A percentile compares a stretch with the other conserved stretches of the same genome.
Conservation (phyloP, 2,113 vertebrate genomes). For the Erythrolamprus reginae region DNA sequence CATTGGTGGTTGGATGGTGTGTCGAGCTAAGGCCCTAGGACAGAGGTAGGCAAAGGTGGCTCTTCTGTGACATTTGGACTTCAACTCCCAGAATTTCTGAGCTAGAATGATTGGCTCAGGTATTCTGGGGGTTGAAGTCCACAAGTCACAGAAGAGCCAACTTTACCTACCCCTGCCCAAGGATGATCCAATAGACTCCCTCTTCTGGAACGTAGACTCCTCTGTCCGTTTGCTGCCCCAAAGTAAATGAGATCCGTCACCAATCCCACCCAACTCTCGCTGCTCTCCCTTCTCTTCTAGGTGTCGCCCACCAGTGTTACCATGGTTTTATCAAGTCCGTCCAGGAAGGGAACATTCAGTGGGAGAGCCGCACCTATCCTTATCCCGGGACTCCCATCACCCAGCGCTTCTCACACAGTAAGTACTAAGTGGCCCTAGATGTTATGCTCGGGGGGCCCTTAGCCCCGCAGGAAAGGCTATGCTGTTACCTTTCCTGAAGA, state of each 20-base stretch:
- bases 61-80: no score
- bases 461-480: background rate
- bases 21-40: no score
- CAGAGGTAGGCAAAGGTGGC: no score
- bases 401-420: conserved; percentile 97
- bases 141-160: no score
- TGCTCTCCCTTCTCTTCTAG: conserved; percentile 58
- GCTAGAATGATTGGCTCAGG: no score
- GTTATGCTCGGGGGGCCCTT: no score
- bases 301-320: conserved; percentile 96
- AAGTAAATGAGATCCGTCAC: background rate
- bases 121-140: no score
- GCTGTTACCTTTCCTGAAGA: background rate
- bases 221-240: background rate
- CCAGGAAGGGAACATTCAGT: conserved; percentile 96
- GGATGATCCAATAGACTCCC: no score
- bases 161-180: no score
- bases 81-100: no score
- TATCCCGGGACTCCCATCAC: conserved; percentile 98
- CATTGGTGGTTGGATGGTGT: no score
- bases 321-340: conserved; percentile 95
- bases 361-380: conserved; percentile 97
- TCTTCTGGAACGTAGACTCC: no score
- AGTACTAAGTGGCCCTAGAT: conserved; percentile 14
- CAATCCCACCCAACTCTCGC: background rate